These are phyloP conservation scores for Pristionchus maxplancki DNA, from an alignment of 2,888 invertebrate species.

Conservation along the genomic window DNA sequence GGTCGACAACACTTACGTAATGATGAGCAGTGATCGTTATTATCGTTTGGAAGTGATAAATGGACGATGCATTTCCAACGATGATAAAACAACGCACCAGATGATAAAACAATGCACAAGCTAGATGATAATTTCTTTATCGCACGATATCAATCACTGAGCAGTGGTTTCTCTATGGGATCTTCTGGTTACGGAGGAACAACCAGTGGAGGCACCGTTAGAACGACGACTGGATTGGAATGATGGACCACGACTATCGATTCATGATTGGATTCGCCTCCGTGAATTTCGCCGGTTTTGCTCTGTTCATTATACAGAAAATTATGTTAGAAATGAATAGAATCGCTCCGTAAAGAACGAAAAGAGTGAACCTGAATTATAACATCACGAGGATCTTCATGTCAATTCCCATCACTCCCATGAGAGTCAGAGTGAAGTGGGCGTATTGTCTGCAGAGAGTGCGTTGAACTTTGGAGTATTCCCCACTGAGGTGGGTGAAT, in stretches of 20 bases:
- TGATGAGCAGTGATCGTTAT: no score
- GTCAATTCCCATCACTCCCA: conserved; percentile 47
- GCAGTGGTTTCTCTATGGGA: no score
- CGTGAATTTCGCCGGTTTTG: conserved; percentile 50
- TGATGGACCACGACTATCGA: no score
- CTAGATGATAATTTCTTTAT: no score
- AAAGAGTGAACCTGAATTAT: conserved; percentile 39
- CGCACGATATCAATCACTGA: no score
- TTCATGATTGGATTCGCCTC: background rate
- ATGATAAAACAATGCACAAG: no score
- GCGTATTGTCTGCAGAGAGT: conserved; percentile 55
- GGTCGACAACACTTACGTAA: background rate
- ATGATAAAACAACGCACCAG: no score
- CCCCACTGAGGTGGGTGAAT: background rate
- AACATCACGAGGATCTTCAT: background rate
- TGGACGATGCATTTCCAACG: no score
- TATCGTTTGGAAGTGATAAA: no score
- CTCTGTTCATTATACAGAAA: conserved; percentile 50
- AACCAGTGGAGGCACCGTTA: no score
- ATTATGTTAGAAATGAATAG: conserved; percentile 45
- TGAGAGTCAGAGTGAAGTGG: conserved; percentile 53
- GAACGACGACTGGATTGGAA: no score
- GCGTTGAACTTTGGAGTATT: background rate
- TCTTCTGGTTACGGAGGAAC: no score
- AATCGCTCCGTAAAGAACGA: conserved; percentile 49